phyloP scores from a whole-genome alignment of 2,113 vertebrate species.

The Callochromis pleurospilus region DNA sequence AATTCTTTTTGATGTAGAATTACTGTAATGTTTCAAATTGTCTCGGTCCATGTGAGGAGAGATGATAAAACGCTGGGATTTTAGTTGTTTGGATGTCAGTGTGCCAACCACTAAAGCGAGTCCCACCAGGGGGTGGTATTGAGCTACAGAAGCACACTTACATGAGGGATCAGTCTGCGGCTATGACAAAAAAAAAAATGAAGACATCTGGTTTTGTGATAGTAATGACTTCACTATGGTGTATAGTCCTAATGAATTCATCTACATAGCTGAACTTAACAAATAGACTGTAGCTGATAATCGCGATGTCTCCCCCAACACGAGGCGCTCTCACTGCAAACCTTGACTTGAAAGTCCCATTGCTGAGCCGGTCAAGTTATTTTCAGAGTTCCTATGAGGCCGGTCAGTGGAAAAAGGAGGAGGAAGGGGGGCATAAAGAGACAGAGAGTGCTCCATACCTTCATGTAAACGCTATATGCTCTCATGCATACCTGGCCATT shows the following conservation, averaged over 20 bases:
- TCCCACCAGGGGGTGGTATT: slow-evolving; percentile 77
- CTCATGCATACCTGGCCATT: slow-evolving; percentile 8
- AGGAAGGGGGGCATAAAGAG: slow-evolving; percentile 24
- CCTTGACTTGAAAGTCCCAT: slow-evolving; percentile 64
- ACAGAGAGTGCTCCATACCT: slow-evolving; percentile 32
- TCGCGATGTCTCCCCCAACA: slow-evolving; percentile 15
- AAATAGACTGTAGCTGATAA: slow-evolving; percentile 11
- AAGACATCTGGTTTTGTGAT: slow-evolving; percentile 68
- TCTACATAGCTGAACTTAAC: slow-evolving; percentile 26
- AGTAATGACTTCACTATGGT: slow-evolving; percentile 54
- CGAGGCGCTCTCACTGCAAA: slow-evolving; percentile 44
- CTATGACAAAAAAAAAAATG: slow-evolving; percentile 37
- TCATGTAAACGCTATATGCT: slow-evolving; percentile 30
- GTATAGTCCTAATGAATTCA: slow-evolving; percentile 36
- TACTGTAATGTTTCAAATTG: slow-evolving; percentile 27
- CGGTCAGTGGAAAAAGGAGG: slow-evolving; percentile 56
- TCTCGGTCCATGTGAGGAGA: slow-evolving; percentile 21
- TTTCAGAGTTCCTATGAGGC: slow-evolving; percentile 71
- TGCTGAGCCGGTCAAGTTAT: slow-evolving; percentile 72
- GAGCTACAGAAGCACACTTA: slow-evolving; percentile 61
- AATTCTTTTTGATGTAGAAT: slow-evolving; percentile 11
- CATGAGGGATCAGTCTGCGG: slow-evolving; percentile 57
- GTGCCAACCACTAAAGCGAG: slow-evolving; percentile 42
- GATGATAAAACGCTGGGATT: slow-evolving; percentile 39
- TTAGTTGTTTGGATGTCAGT: slow-evolving; percentile 56